Conservation (phyloP, 2,113 vertebrate genomes). For the Helogale parvula region DNA sequence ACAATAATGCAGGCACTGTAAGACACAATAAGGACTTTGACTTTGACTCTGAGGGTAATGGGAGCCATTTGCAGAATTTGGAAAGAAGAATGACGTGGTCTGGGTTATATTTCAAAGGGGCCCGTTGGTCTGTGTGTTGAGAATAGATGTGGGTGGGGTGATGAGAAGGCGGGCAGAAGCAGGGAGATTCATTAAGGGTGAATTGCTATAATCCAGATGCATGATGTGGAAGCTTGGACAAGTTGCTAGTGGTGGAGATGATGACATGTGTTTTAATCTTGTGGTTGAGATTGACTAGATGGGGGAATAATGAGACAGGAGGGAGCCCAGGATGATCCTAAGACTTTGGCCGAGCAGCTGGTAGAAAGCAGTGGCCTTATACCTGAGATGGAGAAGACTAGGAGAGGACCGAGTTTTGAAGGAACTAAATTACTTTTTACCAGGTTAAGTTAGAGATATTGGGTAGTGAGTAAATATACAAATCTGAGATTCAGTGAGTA, state of each 20-base stretch:
- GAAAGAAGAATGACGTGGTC: background rate
- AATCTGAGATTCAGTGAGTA: background rate
- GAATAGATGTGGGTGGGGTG: background rate
- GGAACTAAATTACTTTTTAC: background rate
- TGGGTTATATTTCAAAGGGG: background rate
- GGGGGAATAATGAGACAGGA: background rate
- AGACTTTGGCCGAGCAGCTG: background rate
- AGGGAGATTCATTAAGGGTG: background rate
- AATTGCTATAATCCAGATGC: background rate
- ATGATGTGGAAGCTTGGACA: background rate
- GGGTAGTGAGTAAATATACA: background rate
- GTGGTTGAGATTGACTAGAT: background rate
- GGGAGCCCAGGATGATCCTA: background rate
- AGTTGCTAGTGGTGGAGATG: rapidly evolving
- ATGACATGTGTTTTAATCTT: background rate
- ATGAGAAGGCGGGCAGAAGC: background rate
- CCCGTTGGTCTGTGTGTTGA: background rate
- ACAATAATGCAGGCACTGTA: background rate
- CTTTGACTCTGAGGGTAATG: background rate
- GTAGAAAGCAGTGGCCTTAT: background rate
- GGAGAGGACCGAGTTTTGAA: background rate
- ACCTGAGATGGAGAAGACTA: background rate
- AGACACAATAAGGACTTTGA: background rate
- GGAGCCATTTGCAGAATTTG: background rate
- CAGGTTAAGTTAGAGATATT: background rate